Base-by-base conservation (phyloP, 2,113 vertebrate species). In the Syngnathus floridae region DNA sequence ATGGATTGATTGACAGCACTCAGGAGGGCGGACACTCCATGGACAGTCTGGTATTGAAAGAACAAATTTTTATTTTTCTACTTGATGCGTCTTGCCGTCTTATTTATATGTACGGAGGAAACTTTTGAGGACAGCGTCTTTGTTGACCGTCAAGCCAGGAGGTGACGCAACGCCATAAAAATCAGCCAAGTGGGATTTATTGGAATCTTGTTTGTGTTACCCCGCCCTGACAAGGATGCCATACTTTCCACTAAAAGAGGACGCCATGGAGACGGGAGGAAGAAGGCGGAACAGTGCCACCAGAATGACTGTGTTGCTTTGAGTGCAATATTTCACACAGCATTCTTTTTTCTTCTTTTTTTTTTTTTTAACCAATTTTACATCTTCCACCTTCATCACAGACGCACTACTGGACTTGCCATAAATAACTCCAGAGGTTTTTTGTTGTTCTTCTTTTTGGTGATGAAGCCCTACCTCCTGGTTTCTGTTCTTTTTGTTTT, bases 61-160 rank as follows among this genome's bases (percentile, higher is more conserved):
- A 83, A 83, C 63, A 75, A 72, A 66, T 88, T 90, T 91, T 86
- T 91, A 91, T 92, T 92, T 92, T 92, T 91, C 84, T 92, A 90
- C 89, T 88, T 86, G 62, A 46, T 9, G 62, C 17, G 16, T 49
- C 13, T 19, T 11, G 43, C 22, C n/a, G 43, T 43, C 21, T 92
- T 91, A 92, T 92, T 92, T 92, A 91, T 91, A 90, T 10, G 17
- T 1, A 41, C 82, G 89, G 87, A 85, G 78, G 82, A 88, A 60
- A 37, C 57, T 78, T 77, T 79, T 86, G 82, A 46, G 77, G 77
- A 59, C 74, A 38, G 26, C 26, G 31, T 35, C 54, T 82, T 66
- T 76, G 78, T 55, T 56, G 82, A 82, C 86, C 85, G 81, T 51
- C 48, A 21, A 21, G 48, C 79, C 66, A 35, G 75, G 76, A 85